Conservation (phyloP, 2,888 invertebrate species). For the Anthoptus insignis region DNA sequence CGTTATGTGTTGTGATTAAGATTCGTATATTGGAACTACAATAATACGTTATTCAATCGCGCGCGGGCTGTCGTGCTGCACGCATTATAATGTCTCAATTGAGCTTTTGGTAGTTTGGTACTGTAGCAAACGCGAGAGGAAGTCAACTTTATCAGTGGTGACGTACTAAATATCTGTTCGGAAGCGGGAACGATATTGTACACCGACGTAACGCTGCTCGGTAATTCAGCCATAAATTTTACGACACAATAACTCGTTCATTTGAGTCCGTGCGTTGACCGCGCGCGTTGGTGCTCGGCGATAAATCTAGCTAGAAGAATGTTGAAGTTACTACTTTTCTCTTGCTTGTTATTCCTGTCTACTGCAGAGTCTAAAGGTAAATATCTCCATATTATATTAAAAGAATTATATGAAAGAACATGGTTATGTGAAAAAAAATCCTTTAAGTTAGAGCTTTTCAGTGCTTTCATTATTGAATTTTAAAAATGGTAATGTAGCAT, state of each 20-base stretch:
- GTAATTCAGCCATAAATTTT: constrained; percentile 54
- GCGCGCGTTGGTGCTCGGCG: constrained; percentile 50
- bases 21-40: too few relatives aligned
- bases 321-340: constrained; percentile 51
- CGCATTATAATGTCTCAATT: constrained; percentile 12
- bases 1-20: too few relatives aligned
- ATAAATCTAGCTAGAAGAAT: constrained; percentile 59
- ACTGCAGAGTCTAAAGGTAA: constrained; percentile 19
- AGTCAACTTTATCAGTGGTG: constrained; percentile 25
- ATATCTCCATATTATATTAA: too few relatives aligned
- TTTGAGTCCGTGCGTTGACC: constrained; percentile 64
- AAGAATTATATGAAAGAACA: too few relatives aligned
- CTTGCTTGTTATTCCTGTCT: constrained; percentile 54
- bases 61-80: background rate
- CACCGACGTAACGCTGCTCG: constrained; percentile 60
- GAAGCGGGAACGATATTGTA: constrained; percentile 64
- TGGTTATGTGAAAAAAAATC: too few relatives aligned
- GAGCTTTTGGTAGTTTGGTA: constrained; percentile 12
- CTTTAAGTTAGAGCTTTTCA: constrained; percentile 20
- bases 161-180: constrained; percentile 59
- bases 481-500: too few relatives aligned
- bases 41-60: background rate
- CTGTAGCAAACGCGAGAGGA: constrained; percentile 27
- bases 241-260: constrained; percentile 57
- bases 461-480: too few relatives aligned